Percentiles rank a stretch among this genome's conserved stretches.
Conservation (phyloP, 2,888 invertebrate genomes). For the Eurois occulta region DNA sequence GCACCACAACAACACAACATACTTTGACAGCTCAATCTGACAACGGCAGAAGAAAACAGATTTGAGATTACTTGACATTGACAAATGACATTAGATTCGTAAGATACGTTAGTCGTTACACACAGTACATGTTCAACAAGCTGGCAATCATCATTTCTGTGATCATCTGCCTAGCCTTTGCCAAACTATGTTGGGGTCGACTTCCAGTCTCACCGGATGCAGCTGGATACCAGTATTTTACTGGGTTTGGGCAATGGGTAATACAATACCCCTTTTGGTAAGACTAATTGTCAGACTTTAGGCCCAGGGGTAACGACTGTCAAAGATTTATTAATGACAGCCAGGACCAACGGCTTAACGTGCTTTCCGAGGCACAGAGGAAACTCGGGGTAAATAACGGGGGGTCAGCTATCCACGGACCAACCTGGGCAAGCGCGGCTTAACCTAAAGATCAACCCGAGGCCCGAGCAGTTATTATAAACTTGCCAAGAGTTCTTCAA, state of each 20-base stretch:
- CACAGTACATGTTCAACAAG: background rate
- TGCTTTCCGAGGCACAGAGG: background rate
- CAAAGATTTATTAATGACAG: background rate
- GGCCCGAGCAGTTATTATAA: background rate
- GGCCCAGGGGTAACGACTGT: background rate
- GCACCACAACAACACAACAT: constrained; percentile 10
- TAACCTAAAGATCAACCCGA: background rate
- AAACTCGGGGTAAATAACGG: background rate
- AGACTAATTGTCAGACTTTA: background rate
- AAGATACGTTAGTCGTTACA: too few species aligned
- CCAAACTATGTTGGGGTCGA: background rate
- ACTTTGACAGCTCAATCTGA: constrained; percentile 18
- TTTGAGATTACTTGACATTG: background rate
- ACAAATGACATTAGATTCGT: constrained; percentile 8
- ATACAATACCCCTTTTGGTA: background rate
- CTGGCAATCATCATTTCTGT: background rate
- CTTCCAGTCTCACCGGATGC: background rate
- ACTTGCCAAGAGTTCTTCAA: background rate
- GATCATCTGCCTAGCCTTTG: background rate
- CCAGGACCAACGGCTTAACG: background rate
- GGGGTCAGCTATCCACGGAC: background rate
- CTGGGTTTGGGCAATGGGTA: background rate
- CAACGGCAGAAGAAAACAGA: background rate
- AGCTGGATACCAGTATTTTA: background rate
- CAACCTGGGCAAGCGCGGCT: background rate